phyloP scores from a whole-genome alignment of 1,140 invertebrate species.

The Sitodiplosis mosellana region DNA sequence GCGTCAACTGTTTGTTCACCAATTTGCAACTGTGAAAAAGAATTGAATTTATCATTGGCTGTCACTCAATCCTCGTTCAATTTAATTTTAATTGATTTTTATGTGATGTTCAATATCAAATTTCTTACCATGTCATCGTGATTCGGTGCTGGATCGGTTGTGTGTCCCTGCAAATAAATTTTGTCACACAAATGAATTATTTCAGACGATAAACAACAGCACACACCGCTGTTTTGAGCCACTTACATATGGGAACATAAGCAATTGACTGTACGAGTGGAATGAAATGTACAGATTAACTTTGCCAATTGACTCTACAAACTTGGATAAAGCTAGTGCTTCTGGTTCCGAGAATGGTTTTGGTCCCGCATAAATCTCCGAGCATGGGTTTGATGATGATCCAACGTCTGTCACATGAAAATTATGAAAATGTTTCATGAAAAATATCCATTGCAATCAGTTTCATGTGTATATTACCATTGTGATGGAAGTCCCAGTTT shows the following conservation, averaged over 20 bases:
- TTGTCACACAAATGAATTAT: no score
- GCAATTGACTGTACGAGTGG: constrained; percentile 29
- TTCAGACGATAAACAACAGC: no score
- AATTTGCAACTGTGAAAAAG: constrained; percentile 15
- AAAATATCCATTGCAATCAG: background rate
- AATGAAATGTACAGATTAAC: constrained; percentile 32
- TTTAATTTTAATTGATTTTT: no score
- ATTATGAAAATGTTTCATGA: background rate
- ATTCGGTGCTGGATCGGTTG: constrained; percentile 28
- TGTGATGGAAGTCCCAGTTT: constrained; percentile 48
- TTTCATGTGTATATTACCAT: constrained; percentile 17
- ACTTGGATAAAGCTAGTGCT: constrained; percentile 36
- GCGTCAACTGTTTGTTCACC: constrained; percentile 25
- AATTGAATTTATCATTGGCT: background rate
- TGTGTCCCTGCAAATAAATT: constrained; percentile 21
- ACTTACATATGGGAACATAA: constrained; percentile 24
- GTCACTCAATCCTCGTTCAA: no score
- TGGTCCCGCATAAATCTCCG: constrained; percentile 47
- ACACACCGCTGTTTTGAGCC: no score
- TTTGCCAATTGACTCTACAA: constrained; percentile 27
- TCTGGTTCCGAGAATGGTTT: constrained; percentile 59
- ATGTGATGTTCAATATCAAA: background rate
- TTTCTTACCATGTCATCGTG: constrained; percentile 31
- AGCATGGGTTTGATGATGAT: constrained; percentile 39
- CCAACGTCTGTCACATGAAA: constrained; percentile 19